Evolutionary conservation across 2,113 vertebrate species (phyloP), one percentile per base, ranked within the genome.

Genomic region (Cyprinodon brontotheroides): DNA sequence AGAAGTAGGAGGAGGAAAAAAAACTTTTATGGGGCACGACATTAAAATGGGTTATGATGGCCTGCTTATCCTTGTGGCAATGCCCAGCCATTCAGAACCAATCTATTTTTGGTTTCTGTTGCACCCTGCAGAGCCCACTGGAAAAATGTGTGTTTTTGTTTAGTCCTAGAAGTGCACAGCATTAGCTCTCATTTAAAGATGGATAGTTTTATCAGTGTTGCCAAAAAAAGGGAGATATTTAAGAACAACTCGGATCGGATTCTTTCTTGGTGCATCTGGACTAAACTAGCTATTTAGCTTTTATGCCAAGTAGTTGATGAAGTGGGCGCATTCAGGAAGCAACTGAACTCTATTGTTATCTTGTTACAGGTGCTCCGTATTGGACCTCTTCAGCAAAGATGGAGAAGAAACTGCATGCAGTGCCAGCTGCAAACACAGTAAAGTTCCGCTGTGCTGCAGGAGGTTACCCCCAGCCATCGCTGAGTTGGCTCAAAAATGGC

Each of bases 331-430:
- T 15, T 57, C 50, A 57, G 77, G 12, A 79, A 74, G 78, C 53
- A 11, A 68, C 73, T 73, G 53, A 82, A 72, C 68, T 69, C 69
- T 60, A 62, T 63, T 78, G 74, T 64, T 79, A 40, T 83, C 20
- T 77, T 71, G 60, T 83, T 76, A 38, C 82, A 99, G 98, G 95
- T 68, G 90, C 94, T 0, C 98, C 98, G 0, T 96, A 95, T 22
- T 99, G 98, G 98, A 98, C 96, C 0, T 95, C 95, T 17, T 96
- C 95, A 0, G 97, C 97, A 2, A 99, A 98, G 86, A 99, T 99
- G 98, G 98, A 99, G 91, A 99, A 99, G 78, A 96, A 94, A 75
- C 93, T 99, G 9, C 98, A 99, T 0, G 97, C 98, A 0, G 98
- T 99, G 70, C 98, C 98, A 0, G 98, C 98, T 0, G 98, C 98